These are phyloP conservation scores for Melanotaenia pygmaea DNA, from an alignment of 2,797 vertebrate genomes.

Conservation along the genomic window DNA sequence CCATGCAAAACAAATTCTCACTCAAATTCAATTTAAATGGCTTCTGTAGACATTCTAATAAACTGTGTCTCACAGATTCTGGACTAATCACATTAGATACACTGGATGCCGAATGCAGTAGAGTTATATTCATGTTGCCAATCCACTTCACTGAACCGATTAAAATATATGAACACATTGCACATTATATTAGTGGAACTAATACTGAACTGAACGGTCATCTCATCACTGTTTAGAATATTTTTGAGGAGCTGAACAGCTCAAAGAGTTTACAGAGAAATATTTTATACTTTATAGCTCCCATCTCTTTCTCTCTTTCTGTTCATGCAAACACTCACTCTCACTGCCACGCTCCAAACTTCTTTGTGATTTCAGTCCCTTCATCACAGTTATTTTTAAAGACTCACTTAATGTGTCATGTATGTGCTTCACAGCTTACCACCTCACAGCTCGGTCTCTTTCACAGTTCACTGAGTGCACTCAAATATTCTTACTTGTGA, in stretches of 20 bases:
- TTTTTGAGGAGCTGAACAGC: conserved; percentile 11
- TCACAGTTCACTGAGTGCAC: conserved; percentile 11
- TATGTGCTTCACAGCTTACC: conserved; percentile 33
- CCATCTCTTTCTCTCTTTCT: conserved; percentile 13
- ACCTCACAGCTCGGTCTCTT: conserved; percentile 20
- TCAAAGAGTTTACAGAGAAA: conserved; percentile 30
- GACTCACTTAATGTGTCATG: conserved; percentile 22
- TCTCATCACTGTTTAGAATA: conserved; percentile 34
- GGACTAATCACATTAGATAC: conserved; percentile 51
- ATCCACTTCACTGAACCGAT: conserved; percentile 7
- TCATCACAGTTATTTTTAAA: conserved; percentile 42
- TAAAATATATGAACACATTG: background rate
- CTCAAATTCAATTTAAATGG: conserved; percentile 44
- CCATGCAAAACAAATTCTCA: conserved; percentile 21
- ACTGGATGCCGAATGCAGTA: conserved; percentile 20
- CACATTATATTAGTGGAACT: background rate
- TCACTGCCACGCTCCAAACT: conserved; percentile 7
- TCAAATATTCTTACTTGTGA: conserved; percentile 5
- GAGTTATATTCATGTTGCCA: conserved; percentile 44
- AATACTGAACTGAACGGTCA: background rate
- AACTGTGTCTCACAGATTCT: conserved; percentile 35
- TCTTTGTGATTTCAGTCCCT: conserved; percentile 38
- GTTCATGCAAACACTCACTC: background rate
- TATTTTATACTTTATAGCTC: conserved; percentile 21
- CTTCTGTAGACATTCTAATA: conserved; percentile 24